Evolutionary conservation across 2,113 vertebrate genomes (phyloP), one percentile per base, ranked within the genome.

Genomic region (Geothlypis trichas): DNA sequence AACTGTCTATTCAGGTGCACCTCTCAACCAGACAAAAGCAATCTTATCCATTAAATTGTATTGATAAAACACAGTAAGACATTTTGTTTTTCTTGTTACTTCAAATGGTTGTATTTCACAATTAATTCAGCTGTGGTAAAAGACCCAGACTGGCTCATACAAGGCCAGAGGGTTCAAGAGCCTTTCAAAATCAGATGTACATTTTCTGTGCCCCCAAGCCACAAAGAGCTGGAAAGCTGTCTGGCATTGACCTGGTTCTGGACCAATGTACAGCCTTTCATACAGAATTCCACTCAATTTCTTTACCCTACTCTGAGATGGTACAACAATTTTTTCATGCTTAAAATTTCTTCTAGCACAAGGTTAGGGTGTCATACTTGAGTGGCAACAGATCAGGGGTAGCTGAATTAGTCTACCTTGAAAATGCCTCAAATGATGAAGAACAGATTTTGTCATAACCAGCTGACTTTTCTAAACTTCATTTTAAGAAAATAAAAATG

Each of bases 281-380:
- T 5, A 73, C 5, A 95, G 77, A 58, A 73, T 76, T 76, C 57
- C 71, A 78, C 96, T 97, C 89, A 86, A 84, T 95, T 93, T 91
- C 26, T 89, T 94, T 81, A 55, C 35, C 27, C 37, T 89, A 14
- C 35, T 92, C 55, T 92, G 63, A 94, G 31, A 28, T 26, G 42
- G 13, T 69, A 74, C 17, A 83, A n/a, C 7, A n/a, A 3, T 65
- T 41, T 89, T 89, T 94, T 81, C 69, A 76, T 11, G 21, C 57
- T 89, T 88, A 79, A 85, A 66, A 82, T 81, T 78, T 93, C 42
- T 76, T 90, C 76, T 58, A 37, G 37, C 27, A 87, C 58, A 77
- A 51, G 63, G 28, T 90, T 74, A 73, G 33, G 8, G 33, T 94
- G 68, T 82, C 35, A 58, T 46, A 63, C 27, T 65, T 69, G 62